Percentiles rank a stretch among this genome's conserved stretches.
These are phyloP conservation scores for Agelas oroides DNA, from an alignment of 37 sponge, comb jelly and placozoan genomes.

Conservation along the genomic window DNA sequence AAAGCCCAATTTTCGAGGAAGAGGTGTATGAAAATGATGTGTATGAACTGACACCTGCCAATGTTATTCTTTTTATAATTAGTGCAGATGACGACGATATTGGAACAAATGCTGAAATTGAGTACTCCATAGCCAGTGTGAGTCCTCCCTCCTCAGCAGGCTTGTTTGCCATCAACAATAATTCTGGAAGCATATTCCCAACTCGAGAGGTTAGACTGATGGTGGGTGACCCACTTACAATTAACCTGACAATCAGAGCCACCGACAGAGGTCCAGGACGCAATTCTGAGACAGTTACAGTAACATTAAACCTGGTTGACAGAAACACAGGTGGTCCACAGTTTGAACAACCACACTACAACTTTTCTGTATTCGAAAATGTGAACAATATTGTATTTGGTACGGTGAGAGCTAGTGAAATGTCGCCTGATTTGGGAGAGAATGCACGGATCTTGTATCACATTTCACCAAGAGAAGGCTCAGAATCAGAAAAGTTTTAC, in stretches of 20 bases:
- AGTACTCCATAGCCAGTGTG: background rate
- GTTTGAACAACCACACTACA: conserved; percentile 35
- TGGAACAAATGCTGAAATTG: conserved; percentile 40
- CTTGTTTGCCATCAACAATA: conserved; percentile 16
- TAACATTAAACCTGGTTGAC: background rate
- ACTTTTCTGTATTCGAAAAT: conserved; percentile 39
- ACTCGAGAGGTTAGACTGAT: background rate
- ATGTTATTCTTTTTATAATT: conserved; percentile 16
- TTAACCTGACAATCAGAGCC: conserved; percentile 53
- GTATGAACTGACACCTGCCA: conserved; percentile 15
- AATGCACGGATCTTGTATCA: conserved; percentile 13
- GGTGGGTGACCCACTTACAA: background rate
- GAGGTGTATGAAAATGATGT: conserved; percentile 15
- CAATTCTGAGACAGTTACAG: background rate
- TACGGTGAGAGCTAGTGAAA: conserved; percentile 22
- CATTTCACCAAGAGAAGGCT: background rate
- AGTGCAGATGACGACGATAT: conserved; percentile 37
- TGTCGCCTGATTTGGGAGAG: background rate
- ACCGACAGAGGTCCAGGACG: conserved; percentile 55
- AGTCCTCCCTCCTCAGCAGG: background rate
- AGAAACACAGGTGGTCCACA: conserved; percentile 25
- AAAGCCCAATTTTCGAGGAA: conserved; percentile 32
- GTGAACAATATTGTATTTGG: conserved; percentile 6
- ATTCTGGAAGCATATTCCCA: conserved; percentile 10
- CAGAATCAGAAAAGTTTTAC: background rate